Conservation (phyloP, 2,113 vertebrate genomes). For the Poecile atricapillus region DNA sequence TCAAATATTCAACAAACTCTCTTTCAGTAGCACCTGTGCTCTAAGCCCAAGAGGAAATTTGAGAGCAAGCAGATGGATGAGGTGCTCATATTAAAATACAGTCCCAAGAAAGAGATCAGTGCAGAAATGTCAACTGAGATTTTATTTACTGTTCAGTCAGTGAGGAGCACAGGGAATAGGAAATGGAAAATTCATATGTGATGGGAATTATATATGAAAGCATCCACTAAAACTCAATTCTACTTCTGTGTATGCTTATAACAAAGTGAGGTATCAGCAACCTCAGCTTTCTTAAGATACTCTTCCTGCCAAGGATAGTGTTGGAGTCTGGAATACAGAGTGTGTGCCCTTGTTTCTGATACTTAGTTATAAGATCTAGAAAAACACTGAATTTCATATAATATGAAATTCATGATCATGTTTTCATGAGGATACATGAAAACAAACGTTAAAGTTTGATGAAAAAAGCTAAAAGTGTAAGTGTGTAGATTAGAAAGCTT, state of each 20-base stretch:
- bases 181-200: constrained; percentile 4
- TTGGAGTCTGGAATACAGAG: too few relatives aligned
- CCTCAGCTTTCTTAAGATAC: neutral
- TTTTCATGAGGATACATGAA: too few relatives aligned
- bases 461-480: too few relatives aligned
- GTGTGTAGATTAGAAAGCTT: too few relatives aligned
- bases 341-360: too few relatives aligned
- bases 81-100: constrained; percentile 36
- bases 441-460: too few relatives aligned
- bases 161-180: neutral
- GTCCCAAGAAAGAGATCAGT: constrained; percentile 33
- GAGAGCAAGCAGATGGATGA: constrained; percentile 59
- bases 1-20: constrained; percentile 57
- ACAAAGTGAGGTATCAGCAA: neutral
- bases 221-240: neutral
- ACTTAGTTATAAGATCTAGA: too few relatives aligned
- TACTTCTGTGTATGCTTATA: neutral
- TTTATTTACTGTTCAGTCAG: constrained; percentile 40
- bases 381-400: too few relatives aligned
- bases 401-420: too few relatives aligned
- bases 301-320: neutral
- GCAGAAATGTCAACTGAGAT: constrained; percentile 34
- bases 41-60: constrained; percentile 34
- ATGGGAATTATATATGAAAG: constrained; percentile 21
- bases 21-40: constrained; percentile 39